phyloP scores from a whole-genome alignment of 1,140 invertebrate species.

The Monomorium pharaonis region DNA sequence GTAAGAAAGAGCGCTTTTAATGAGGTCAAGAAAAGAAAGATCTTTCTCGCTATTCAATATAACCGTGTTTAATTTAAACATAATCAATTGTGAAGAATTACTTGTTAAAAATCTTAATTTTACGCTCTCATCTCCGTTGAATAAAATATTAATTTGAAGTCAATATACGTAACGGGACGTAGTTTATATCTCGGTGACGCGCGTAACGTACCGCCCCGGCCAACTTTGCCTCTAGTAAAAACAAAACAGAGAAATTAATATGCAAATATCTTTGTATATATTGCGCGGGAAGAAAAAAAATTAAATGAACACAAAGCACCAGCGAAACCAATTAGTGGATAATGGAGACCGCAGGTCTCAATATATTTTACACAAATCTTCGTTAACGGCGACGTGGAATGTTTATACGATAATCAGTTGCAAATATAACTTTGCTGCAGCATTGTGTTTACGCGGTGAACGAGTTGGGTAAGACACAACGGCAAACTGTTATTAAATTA shows the following conservation, averaged over 20 bases:
- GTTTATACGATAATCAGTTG: conserved; percentile 18
- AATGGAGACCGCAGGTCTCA: neutral
- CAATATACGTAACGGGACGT: neutral
- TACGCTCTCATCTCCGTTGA: neutral
- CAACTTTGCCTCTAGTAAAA: neutral
- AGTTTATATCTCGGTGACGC: neutral
- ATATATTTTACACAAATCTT: conserved; percentile 17
- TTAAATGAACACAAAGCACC: neutral
- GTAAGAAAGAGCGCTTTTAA: conserved; percentile 4
- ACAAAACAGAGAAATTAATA: conserved; percentile 6
- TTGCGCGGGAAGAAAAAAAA: neutral
- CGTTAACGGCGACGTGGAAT: neutral
- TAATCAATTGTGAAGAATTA: neutral
- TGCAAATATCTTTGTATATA: neutral
- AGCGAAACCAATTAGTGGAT: conserved; percentile 4
- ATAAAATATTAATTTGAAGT: conserved; percentile 17
- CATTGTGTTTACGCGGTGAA: neutral
- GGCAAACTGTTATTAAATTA: neutral
- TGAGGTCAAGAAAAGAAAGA: neutral
- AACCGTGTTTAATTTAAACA: neutral
- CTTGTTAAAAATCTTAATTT: neutral
- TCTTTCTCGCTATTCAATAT: neutral
- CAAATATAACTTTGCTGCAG: neutral
- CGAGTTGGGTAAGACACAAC: neutral
- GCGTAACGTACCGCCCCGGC: neutral